Percentiles rank a stretch among this genome's conserved stretches.
These are phyloP conservation scores for Heterodera schachtii DNA, from an alignment of 1,140 invertebrate species.

Conservation along the genomic window DNA sequence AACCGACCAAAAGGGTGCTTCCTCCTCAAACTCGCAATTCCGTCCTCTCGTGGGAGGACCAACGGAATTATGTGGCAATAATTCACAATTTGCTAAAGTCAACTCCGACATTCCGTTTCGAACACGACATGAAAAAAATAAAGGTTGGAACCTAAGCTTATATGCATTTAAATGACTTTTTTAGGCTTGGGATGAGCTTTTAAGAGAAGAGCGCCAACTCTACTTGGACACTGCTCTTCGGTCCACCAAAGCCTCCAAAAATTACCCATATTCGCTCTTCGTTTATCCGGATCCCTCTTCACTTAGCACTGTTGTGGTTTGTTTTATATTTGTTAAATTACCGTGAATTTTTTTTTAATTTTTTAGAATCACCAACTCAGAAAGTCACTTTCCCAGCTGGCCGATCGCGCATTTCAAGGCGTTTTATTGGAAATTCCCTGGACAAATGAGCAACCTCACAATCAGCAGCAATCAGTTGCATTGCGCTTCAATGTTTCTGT, in stretches of 20 bases:
- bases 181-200: neutral
- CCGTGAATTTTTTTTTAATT: neutral
- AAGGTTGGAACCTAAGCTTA: neutral
- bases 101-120: neutral
- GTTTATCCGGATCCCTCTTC: neutral
- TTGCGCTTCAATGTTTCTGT: neutral
- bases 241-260: slow-evolving; percentile 3
- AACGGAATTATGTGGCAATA: slow-evolving; percentile 17
- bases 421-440: neutral
- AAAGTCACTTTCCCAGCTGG: neutral
- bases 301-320: neutral
- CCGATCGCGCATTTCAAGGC: slow-evolving; percentile 8
- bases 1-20: slow-evolving; percentile 1
- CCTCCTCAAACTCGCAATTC: neutral
- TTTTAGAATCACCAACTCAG: neutral
- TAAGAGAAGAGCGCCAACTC: neutral
- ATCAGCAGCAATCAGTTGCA: neutral
- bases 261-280: neutral
- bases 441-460: neutral
- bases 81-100: slow-evolving; percentile 12
- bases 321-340: neutral
- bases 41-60: slow-evolving; percentile 7
- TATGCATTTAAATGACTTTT: neutral
- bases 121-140: slow-evolving; percentile 16
- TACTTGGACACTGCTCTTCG: slow-evolving; percentile 9